Conservation (phyloP, 2,888 invertebrate genomes). For the Limnephilus auricula region DNA sequence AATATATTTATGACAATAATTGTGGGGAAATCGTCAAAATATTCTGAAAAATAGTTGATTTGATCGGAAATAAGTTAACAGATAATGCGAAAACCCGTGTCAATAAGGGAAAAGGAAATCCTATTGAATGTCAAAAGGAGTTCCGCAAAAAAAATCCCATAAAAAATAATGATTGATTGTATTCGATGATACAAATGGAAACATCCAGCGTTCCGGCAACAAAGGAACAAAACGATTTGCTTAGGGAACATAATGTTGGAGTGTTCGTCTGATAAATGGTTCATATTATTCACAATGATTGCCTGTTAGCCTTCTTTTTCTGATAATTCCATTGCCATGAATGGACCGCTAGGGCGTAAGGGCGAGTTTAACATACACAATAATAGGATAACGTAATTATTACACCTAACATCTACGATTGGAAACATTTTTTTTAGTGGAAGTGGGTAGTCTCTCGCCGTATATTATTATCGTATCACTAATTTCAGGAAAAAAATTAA, state of each 20-base stretch:
- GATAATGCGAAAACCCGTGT: not conserved
- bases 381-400: too few species aligned
- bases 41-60: not conserved
- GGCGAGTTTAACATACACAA: not conserved
- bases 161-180: constrained; percentile 39
- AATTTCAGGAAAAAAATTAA: too few species aligned
- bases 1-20: not conserved
- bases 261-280: not conserved
- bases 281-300: constrained; percentile 2
- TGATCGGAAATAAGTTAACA: not conserved
- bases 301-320: not conserved
- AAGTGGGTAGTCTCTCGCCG: too few species aligned
- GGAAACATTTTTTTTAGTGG: not conserved
- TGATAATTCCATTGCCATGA: not conserved
- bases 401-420: too few species aligned
- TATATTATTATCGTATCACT: too few species aligned
- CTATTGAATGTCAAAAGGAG: constrained; percentile 12
- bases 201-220: not conserved
- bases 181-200: constrained; percentile 13
- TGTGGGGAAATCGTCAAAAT: not conserved
- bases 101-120: constrained; percentile 33
- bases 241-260: not conserved
- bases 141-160: not conserved
- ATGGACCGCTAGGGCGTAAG: not conserved
- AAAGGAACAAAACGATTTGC: constrained; percentile 1